Evolutionary conservation across 1,140 invertebrate genomes (phyloP), one percentile per base, ranked within the genome.

Genomic region (Lerema accius): DNA sequence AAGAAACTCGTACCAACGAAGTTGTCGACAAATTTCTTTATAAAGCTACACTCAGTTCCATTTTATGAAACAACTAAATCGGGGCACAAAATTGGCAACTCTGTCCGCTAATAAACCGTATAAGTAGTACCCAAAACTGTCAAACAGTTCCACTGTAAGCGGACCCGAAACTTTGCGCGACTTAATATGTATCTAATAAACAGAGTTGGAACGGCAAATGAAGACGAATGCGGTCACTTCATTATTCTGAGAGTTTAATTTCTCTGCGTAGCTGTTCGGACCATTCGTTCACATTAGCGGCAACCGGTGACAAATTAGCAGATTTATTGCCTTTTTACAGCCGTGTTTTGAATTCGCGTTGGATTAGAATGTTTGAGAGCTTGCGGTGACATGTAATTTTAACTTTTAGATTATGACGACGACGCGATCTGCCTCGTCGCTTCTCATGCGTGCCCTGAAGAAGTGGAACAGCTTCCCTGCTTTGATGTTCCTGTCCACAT

Each of bases 221-320:
- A 78, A 80, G 76, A 80, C 73, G 73, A 85, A 83, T 83, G 78
- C 71, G 74, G 65, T 71, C 78, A 78, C 76, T 85, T 80, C 74
- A 82, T 83, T 83, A 82, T 78, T 74, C 70, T 65, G 67, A 73
- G 76, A 79, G 77, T 83, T 80, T 83, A 83, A 83, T 85, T 82
- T 77, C 55, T 43, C 43, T 59, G 70, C 77, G 59, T 65, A 26
- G 63, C 63, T 78, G 71, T 79, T 79, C 65, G 63, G 75, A 69
- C 72, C 80, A 84, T 84, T 84, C 69, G 66, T 84, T 67, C 73
- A 75, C 69, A 82, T 85, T 83, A 83, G 73, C 58, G 67, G 51
- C 50, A 62, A 55, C 61, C 51, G 63, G 67, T 74, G 75, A 82
- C 78, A 83, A 82, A 83, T 83, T 80, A 79, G 66, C 63, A 71